These are phyloP conservation scores for Oriolus oriolus DNA, from an alignment of 2,113 vertebrate genomes.

Conservation along the genomic window DNA sequence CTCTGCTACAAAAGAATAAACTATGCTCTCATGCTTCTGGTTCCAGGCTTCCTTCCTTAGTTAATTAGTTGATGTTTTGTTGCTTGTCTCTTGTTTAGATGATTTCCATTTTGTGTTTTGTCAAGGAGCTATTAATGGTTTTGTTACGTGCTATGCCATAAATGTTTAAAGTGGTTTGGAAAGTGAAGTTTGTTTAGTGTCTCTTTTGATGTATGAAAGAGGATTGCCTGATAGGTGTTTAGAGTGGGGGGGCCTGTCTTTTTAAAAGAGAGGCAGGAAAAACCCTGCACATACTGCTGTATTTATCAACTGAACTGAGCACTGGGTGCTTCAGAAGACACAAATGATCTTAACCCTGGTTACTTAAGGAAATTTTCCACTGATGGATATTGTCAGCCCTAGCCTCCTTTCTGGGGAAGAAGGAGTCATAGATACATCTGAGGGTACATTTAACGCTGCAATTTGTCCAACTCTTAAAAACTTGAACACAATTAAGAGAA, in stretches of 20 bases:
- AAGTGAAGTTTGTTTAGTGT: not conserved
- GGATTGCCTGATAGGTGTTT: not conserved
- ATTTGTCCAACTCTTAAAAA: not conserved
- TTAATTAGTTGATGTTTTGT: not conserved
- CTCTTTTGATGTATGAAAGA: not conserved
- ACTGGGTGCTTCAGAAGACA: not conserved
- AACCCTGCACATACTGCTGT: fast-evolving
- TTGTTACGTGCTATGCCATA: not conserved
- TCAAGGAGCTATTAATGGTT: not conserved
- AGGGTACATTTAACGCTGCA: not conserved
- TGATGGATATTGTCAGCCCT: not conserved
- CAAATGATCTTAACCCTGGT: not conserved
- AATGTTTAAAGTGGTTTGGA: not conserved
- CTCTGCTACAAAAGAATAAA: not conserved
- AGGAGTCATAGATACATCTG: not conserved
- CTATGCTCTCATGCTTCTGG: not conserved
- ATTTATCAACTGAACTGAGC: not conserved
- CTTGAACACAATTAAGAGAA: not conserved
- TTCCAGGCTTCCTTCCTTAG: not conserved
- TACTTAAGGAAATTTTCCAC: not conserved
- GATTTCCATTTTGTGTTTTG: not conserved
- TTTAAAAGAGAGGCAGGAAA: not conserved
- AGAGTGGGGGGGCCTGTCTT: not conserved
- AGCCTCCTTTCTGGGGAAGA: not conserved
- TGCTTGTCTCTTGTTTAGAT: not conserved